A percentile compares a stretch with the other conserved stretches of the same genome.
Conservation (phyloP, 1,140 invertebrate species). For the Pseudomyrmex cubaensis region DNA sequence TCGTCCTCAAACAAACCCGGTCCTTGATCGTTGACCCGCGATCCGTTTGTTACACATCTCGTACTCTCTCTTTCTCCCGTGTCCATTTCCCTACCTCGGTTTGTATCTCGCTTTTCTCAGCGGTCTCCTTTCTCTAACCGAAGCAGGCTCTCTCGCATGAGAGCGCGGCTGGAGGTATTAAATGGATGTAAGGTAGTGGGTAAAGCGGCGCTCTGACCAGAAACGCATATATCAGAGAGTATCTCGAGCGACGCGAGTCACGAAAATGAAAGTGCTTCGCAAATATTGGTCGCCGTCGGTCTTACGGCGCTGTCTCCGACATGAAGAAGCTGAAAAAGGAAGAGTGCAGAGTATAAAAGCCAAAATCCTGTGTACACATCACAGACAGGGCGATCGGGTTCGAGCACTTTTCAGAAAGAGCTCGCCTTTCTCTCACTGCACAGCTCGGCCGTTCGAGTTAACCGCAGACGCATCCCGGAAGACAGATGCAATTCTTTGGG, state of each 20-base stretch:
- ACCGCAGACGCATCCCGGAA: conserved; percentile 44
- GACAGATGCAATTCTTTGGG: conserved; percentile 65
- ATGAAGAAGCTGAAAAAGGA: conserved; percentile 29
- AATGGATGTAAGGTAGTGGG: conserved; percentile 71
- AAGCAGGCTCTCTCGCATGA: conserved; percentile 23
- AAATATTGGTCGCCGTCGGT: conserved; percentile 76
- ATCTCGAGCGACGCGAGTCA: conserved; percentile 50
- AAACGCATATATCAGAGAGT: conserved; percentile 59
- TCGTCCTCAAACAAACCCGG: conserved; percentile 75
- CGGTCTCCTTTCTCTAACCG: conserved; percentile 28
- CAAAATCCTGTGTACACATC: conserved; percentile 68
- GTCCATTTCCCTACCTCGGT: background rate
- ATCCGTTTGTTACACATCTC: conserved; percentile 78
- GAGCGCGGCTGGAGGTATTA: conserved; percentile 64
- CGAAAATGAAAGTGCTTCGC: conserved; percentile 75
- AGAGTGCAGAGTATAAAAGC: conserved; percentile 43
- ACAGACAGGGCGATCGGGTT: conserved; percentile 1
- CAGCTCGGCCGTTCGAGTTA: conserved; percentile 4
- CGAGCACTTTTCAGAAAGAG: conserved; percentile 38
- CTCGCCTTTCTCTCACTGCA: conserved; percentile 20
- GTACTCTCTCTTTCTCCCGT: conserved; percentile 33
- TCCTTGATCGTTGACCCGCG: conserved; percentile 74
- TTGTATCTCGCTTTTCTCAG: conserved; percentile 17
- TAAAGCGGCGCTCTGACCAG: conserved; percentile 65
- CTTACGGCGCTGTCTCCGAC: conserved; percentile 48